Evolutionary conservation across 2,113 vertebrate genomes (phyloP).

Genomic region (Notarius quadriscutis): DNA sequence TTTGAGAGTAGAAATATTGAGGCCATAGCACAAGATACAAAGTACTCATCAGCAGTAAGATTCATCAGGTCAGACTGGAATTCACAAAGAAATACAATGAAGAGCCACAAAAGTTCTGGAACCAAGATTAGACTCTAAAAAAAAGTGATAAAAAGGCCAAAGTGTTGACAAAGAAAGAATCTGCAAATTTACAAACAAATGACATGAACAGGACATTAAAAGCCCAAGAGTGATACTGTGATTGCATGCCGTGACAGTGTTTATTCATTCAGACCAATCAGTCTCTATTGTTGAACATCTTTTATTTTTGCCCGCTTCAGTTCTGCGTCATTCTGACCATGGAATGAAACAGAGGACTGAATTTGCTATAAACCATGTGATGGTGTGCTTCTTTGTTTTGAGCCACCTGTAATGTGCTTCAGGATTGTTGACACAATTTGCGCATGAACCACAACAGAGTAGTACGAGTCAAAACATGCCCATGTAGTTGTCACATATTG

Average conservation of each 20-base stretch:
- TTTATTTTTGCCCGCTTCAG: neutral
- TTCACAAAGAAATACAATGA: no score
- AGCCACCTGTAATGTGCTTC: slow-evolving; percentile 4
- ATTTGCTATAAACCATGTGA: neutral
- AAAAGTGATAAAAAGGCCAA: no score
- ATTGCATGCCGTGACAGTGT: neutral
- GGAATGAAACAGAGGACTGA: neutral
- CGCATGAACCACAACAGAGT: neutral
- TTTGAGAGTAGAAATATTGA: neutral
- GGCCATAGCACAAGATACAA: no score
- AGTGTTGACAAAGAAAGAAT: no score
- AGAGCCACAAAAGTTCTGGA: neutral
- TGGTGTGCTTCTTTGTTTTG: neutral
- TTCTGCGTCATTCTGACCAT: neutral
- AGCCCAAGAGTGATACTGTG: neutral
- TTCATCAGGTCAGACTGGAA: no score
- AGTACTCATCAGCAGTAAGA: no score
- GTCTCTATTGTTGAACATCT: slow-evolving; percentile 16
- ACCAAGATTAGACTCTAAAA: neutral
- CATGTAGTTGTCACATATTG: neutral
- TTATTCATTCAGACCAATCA: slow-evolving; percentile 18
- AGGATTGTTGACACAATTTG: slow-evolving; percentile 13
- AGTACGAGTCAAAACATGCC: neutral
- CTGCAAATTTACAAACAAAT: no score
- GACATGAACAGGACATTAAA: neutral